Evolutionary conservation across 2,797 vertebrate genomes (phyloP).

Genomic region (Avahi laniger): DNA sequence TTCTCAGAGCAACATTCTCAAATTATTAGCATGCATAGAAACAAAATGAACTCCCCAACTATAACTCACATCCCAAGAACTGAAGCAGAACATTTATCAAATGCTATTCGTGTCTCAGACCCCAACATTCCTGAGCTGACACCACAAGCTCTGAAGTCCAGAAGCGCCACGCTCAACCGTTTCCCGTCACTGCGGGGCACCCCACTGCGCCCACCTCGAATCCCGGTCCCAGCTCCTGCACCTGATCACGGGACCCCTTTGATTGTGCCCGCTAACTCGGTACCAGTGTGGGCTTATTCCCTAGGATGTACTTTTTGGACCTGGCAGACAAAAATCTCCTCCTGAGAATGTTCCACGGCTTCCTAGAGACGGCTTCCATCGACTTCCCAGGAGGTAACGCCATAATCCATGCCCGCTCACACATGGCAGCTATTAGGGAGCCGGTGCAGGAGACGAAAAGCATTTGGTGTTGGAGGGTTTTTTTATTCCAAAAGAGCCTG

Average conservation of each 20-base stretch:
- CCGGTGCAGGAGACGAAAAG: constrained; percentile 38
- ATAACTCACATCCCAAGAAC: neutral
- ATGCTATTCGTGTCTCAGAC: neutral
- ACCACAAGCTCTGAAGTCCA: fast-evolving
- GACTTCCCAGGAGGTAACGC: neutral
- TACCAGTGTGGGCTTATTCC: neutral
- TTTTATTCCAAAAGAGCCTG: constrained; percentile 55
- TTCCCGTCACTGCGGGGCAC: fast-evolving
- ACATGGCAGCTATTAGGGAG: constrained; percentile 76
- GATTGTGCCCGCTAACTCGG: neutral
- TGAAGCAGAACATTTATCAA: neutral
- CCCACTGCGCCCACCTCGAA: fast-evolving
- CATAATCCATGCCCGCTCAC: neutral
- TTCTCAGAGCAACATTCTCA: neutral
- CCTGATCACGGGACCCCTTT: neutral
- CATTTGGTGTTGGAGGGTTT: constrained; percentile 50
- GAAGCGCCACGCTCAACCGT: fast-evolving
- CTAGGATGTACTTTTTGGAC: neutral
- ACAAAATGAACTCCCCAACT: neutral
- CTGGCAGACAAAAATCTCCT: neutral
- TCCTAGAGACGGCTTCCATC: neutral
- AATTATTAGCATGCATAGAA: neutral
- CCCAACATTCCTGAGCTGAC: neutral
- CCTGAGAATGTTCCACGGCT: neutral
- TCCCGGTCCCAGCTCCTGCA: neutral